Percentiles rank a stretch among this genome's conserved stretches.
Evolutionary conservation across 2,797 vertebrate species (phyloP).

Genomic region (Linurgus olivaceus): DNA sequence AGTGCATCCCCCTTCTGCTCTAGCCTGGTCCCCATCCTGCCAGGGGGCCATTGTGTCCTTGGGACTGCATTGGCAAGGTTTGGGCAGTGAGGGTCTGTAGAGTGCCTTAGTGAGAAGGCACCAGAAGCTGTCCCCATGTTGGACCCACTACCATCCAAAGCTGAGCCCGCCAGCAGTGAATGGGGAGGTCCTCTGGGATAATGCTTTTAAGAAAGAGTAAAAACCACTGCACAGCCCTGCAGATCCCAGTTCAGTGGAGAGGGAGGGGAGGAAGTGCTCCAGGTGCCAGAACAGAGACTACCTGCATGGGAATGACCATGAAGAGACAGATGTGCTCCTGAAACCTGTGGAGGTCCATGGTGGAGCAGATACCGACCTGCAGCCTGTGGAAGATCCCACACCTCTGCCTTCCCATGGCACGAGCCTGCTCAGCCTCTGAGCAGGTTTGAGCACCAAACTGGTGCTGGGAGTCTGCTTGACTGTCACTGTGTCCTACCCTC

Average conservation of each 20-base stretch:
- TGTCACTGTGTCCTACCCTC: not conserved
- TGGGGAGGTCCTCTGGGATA: not conserved
- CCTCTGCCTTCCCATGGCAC: not conserved
- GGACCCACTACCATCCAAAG: not conserved
- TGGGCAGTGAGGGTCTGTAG: not conserved
- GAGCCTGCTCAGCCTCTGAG: not conserved
- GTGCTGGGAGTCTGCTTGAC: not conserved
- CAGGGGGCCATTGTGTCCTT: fast-evolving
- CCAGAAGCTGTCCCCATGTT: not conserved
- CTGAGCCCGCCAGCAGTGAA: not conserved
- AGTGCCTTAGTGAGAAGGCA: not conserved
- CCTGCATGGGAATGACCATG: not conserved
- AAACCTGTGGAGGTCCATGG: not conserved
- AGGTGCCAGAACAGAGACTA: not conserved
- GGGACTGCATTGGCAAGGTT: not conserved
- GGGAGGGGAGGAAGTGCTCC: not conserved
- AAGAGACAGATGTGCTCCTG: not conserved
- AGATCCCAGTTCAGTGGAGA: not conserved
- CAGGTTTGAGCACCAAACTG: not conserved
- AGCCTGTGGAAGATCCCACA: not conserved
- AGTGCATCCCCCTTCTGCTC: not conserved
- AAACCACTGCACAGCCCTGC: not conserved
- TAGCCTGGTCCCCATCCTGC: not conserved
- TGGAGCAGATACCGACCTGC: not conserved
- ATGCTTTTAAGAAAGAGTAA: not conserved